Conservation (phyloP, 2,888 invertebrate species). For the Rosalia funebris region DNA sequence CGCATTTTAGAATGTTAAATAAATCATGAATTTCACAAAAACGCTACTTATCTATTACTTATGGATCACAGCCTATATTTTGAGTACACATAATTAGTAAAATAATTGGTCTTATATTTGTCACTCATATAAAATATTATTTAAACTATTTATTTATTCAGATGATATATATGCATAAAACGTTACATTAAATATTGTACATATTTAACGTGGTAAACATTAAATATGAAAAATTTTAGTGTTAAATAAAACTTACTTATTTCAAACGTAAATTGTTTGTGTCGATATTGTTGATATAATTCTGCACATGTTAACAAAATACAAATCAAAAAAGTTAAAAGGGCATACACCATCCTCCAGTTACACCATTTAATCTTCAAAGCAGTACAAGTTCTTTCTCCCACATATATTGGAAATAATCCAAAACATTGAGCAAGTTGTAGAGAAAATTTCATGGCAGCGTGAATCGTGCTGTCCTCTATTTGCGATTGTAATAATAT, state of each 20-base stretch:
- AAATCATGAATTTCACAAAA: too few relatives aligned
- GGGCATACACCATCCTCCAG: constrained; percentile 35
- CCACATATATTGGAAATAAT: constrained; percentile 34
- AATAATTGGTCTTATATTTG: too few relatives aligned
- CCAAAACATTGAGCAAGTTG: constrained; percentile 37
- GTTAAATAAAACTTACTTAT: constrained; percentile 30
- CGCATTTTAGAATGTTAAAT: too few relatives aligned
- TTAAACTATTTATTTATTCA: too few relatives aligned
- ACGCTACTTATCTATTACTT: too few relatives aligned
- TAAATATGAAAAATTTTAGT: too few relatives aligned
- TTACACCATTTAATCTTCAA: constrained; percentile 29
- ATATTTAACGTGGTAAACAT: too few relatives aligned
- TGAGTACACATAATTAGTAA: too few relatives aligned
- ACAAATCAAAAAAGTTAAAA: constrained; percentile 27
- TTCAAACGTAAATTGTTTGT: constrained; percentile 9
- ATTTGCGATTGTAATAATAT: constrained; percentile 14
- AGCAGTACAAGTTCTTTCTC: background rate
- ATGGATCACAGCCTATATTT: too few relatives aligned
- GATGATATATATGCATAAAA: too few relatives aligned
- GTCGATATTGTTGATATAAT: constrained; percentile 5
- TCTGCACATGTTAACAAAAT: constrained; percentile 26
- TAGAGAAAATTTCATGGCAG: constrained; percentile 30
- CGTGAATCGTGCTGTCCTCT: constrained; percentile 25
- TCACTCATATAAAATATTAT: too few relatives aligned
- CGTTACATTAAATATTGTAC: too few relatives aligned